Evolutionary conservation across 1,140 invertebrate species (phyloP).

Genomic region (Brachionus rotundiformis): DNA sequence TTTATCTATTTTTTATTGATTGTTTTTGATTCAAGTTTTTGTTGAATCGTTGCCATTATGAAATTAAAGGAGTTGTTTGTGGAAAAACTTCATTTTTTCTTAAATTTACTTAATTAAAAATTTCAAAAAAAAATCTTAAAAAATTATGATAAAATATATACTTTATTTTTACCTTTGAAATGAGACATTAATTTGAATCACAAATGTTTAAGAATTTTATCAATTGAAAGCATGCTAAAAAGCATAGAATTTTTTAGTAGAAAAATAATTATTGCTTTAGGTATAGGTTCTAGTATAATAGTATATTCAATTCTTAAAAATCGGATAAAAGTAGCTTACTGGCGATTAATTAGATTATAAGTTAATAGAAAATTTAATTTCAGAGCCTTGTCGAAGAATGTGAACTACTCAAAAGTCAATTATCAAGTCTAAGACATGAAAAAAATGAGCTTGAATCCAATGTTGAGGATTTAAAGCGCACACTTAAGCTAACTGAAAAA

Average conservation of each 20-base stretch:
- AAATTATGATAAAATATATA: constrained; percentile 9
- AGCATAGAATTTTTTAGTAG: background rate
- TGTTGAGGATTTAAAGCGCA: constrained; percentile 44
- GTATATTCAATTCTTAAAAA: constrained; percentile 1
- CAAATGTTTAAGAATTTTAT: constrained; percentile 26
- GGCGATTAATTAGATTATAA: background rate
- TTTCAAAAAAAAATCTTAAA: constrained; percentile 17
- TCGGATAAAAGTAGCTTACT: background rate
- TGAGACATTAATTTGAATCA: constrained; percentile 5
- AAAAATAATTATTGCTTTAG: constrained; percentile 24
- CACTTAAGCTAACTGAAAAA: constrained; percentile 44
- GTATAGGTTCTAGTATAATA: constrained; percentile 7
- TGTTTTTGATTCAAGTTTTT: background rate
- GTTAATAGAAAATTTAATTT: background rate
- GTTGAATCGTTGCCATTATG: background rate
- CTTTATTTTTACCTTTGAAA: constrained; percentile 11
- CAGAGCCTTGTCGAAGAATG: constrained; percentile 26
- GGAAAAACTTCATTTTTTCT: background rate
- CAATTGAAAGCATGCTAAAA: constrained; percentile 36
- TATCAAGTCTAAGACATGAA: background rate
- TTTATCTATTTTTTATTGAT: too few species aligned
- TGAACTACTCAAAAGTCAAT: background rate
- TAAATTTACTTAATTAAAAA: background rate
- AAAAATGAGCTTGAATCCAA: constrained; percentile 26
- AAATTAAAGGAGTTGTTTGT: constrained; percentile 1